A percentile compares a stretch with the other conserved stretches of the same genome.
These are phyloP conservation scores for Speoplatyrhinus poulsoni DNA, from an alignment of 2,113 vertebrate genomes.

Conservation along the genomic window DNA sequence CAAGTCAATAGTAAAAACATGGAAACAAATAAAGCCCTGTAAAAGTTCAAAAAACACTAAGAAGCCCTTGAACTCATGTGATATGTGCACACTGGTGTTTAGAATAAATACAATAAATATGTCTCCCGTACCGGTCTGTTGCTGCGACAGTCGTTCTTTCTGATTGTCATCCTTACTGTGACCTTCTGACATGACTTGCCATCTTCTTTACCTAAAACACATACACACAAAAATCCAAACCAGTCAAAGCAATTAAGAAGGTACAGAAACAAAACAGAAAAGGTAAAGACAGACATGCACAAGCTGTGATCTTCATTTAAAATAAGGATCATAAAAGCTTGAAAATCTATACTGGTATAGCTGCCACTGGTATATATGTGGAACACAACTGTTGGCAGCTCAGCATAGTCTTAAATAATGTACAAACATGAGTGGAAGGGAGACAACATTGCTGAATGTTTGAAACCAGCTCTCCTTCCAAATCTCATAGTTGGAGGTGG, in stretches of 20 bases:
- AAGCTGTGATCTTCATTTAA: conserved; percentile 9
- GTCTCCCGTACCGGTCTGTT: conserved; percentile 86
- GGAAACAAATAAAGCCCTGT: not conserved
- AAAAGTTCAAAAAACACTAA: not conserved
- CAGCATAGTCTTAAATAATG: not conserved
- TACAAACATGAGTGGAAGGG: not conserved
- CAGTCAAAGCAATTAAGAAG: not conserved
- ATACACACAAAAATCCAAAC: conserved; percentile 14
- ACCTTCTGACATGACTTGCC: conserved; percentile 98
- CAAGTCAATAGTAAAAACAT: not conserved
- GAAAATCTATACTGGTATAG: not conserved
- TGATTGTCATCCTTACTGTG: conserved; percentile 97
- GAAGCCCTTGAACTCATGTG: not conserved
- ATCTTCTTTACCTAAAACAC: conserved; percentile 90
- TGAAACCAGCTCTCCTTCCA: not conserved
- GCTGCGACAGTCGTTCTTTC: conserved; percentile 96
- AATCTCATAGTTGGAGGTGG: too few relatives aligned
- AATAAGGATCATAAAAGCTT: not conserved
- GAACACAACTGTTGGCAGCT: not conserved
- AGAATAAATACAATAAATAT: not conserved
- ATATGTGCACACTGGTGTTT: too few relatives aligned
- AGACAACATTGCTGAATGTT: not conserved
- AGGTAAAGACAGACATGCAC: conserved; percentile 21
- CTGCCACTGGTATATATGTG: too few relatives aligned
- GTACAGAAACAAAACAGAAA: not conserved